Percentiles rank a stretch among this genome's conserved stretches.
phyloP scores from a whole-genome alignment of 2,113 vertebrate genomes.

The Ancistrus triradiatus region DNA sequence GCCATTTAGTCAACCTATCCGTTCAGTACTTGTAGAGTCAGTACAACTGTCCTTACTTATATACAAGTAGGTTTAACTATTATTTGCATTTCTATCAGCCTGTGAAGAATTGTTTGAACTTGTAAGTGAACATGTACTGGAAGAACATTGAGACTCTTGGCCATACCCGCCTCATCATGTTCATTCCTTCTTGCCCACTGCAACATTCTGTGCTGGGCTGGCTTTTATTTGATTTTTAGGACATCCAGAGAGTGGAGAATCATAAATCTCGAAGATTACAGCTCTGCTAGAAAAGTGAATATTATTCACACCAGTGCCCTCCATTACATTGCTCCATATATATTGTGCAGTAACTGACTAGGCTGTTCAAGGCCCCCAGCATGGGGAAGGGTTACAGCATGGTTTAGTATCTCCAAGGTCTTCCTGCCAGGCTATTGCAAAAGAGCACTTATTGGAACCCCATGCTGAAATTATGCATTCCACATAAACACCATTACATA shows the following conservation, averaged over 20 bases:
- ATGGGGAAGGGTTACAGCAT: conserved; percentile 10
- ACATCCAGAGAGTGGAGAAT: conserved; percentile 55
- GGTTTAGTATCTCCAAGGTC: conserved; percentile 15
- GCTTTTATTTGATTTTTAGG: conserved; percentile 65
- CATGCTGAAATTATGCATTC: background rate
- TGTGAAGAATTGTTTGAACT: background rate
- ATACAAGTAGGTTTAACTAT: too few relatives aligned
- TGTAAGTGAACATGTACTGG: background rate
- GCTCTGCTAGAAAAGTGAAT: conserved; percentile 55
- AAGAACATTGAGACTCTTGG: background rate
- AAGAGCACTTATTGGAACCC: background rate
- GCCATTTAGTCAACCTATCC: too few relatives aligned
- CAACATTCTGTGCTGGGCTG: conserved; percentile 48
- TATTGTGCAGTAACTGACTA: conserved; percentile 51
- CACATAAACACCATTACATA: background rate
- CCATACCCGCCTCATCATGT: conserved; percentile 16
- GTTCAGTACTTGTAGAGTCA: too few relatives aligned
- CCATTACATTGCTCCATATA: conserved; percentile 51
- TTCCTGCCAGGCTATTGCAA: background rate
- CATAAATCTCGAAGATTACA: conserved; percentile 66
- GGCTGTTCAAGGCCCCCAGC: conserved; percentile 22
- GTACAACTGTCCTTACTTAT: too few relatives aligned
- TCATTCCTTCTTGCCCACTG: conserved; percentile 52
- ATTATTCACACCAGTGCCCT: conserved; percentile 54
- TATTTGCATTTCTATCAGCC: too few relatives aligned